A percentile compares a stretch with the other conserved stretches of the same genome.
Conservation (phyloP, 2,888 invertebrate genomes). For the Polyommatus iphigenia region DNA sequence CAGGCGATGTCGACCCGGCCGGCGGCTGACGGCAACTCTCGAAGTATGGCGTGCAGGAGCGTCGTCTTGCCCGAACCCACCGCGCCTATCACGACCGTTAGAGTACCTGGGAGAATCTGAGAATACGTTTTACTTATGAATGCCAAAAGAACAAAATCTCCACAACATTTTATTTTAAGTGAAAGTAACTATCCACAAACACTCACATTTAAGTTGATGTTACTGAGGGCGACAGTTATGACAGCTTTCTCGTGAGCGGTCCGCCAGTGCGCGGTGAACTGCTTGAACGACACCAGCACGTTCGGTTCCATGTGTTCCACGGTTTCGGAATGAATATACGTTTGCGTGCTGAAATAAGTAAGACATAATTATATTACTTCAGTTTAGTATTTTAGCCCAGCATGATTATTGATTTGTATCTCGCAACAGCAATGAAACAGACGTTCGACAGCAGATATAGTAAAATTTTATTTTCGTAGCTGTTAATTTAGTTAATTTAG, state of each 20-base stretch:
- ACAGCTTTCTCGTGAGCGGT: conserved; percentile 56
- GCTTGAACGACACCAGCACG: conserved; percentile 58
- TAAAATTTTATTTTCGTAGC: neutral
- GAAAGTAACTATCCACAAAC: too few species aligned
- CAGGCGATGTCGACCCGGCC: conserved; percentile 80
- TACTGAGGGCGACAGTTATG: conserved; percentile 61
- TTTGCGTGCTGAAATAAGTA: conserved; percentile 56
- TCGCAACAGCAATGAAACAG: too few species aligned
- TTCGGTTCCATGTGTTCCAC: conserved; percentile 57
- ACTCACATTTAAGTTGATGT: conserved; percentile 72
- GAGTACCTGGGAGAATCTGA: conserved; percentile 66
- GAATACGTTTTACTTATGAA: neutral
- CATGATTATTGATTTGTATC: too few species aligned
- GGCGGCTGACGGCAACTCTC: conserved; percentile 83
- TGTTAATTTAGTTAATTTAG: too few species aligned
- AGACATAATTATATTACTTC: too few species aligned
- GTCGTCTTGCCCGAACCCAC: conserved; percentile 89
- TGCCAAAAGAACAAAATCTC: too few species aligned
- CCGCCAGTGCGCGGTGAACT: conserved; percentile 73
- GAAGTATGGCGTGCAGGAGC: conserved; percentile 85
- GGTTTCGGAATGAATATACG: conserved; percentile 69
- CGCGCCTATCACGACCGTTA: conserved; percentile 85
- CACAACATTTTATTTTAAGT: too few species aligned
- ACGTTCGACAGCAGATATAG: too few species aligned
- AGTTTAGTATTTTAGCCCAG: too few species aligned